Evolutionary conservation across 2,888 invertebrate genomes (phyloP), one percentile per base, ranked within the genome.

Genomic region (Yponomeuta malinellus): DNA sequence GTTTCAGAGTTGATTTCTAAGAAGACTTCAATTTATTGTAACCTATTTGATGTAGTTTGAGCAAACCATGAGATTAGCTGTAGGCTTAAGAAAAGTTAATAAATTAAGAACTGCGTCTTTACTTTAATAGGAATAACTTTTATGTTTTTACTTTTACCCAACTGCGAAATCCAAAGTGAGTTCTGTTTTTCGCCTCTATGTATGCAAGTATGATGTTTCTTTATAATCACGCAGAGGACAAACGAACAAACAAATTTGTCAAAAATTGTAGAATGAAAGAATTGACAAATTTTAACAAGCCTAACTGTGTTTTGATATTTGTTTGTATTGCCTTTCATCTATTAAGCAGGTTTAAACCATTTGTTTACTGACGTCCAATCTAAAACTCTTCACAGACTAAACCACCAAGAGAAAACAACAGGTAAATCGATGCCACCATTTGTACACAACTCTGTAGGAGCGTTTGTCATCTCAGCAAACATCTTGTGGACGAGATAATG

Each of bases 21-120:
- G 65, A 65, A 29, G 65, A 10, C 29, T 65, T 70, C 48, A 70
- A 70, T 15, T 59, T 12, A 15, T 59, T 59, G 52, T 59, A 1
- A 43, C 5, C 43, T 33, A 33, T 33, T 33, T 33, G 33, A 33
- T 33, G 33, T 5, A 33, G 33, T 33, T 33, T 43, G 43, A 43
- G 9, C 43, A 8, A 5, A 43, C 43, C 43, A 43, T 43, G 43
- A 8, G 43, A 43, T 43, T 43, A 43, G 43, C 43, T 43, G 43
- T 43, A 8, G 43, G 9, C 43, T 43, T 43, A 6, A 43, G 43
- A 1, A 8, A 6, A 43, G 43, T 59, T 12, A 9, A 59, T 15
- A 59, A 15, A 15, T 23, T 23, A 23, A 23, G 23, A 15, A 59
- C 52, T 59, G 4, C 6, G 9, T 43, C 6, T 43, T 43, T 43